A percentile compares a stretch with the other conserved stretches of the same genome.
Conservation (phyloP, 2,113 vertebrate genomes). For the Sander lucioperca region DNA sequence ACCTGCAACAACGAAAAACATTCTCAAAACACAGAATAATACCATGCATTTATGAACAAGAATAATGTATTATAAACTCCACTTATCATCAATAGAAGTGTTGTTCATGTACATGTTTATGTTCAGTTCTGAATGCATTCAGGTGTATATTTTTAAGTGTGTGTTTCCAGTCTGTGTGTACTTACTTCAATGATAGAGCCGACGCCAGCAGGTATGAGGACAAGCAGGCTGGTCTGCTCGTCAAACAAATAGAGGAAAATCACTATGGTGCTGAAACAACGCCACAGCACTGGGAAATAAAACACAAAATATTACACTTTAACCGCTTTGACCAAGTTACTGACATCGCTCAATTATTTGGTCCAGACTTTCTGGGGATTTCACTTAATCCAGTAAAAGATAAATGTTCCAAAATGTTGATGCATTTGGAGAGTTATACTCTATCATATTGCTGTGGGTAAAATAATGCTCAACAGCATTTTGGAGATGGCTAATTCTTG, state of each 20-base stretch:
- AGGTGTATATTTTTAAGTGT: background rate
- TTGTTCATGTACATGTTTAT: background rate
- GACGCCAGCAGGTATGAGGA: slow-evolving; percentile 94
- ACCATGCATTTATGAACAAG: background rate
- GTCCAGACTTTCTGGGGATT: background rate
- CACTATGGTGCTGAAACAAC: slow-evolving; percentile 97
- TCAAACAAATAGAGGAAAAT: slow-evolving; percentile 98
- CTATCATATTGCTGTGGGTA: background rate
- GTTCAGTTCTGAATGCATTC: background rate
- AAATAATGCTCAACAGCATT: background rate
- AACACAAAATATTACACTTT: background rate
- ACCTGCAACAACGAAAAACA: slow-evolving; percentile 81
- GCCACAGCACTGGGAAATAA: slow-evolving; percentile 89
- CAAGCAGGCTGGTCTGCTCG: slow-evolving; percentile 96
- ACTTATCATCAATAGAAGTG: background rate
- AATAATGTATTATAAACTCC: background rate
- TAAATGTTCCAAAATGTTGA: background rate
- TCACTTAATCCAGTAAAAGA: background rate
- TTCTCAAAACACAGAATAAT: background rate
- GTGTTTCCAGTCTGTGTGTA: background rate
- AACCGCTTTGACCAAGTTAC: background rate
- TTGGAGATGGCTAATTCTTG: background rate
- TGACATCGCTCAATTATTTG: background rate
- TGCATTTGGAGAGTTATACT: background rate
- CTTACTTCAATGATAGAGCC: slow-evolving; percentile 95